These are phyloP conservation scores for Uloborus plumipes DNA, from an alignment of 2,888 invertebrate species.

Conservation along the genomic window DNA sequence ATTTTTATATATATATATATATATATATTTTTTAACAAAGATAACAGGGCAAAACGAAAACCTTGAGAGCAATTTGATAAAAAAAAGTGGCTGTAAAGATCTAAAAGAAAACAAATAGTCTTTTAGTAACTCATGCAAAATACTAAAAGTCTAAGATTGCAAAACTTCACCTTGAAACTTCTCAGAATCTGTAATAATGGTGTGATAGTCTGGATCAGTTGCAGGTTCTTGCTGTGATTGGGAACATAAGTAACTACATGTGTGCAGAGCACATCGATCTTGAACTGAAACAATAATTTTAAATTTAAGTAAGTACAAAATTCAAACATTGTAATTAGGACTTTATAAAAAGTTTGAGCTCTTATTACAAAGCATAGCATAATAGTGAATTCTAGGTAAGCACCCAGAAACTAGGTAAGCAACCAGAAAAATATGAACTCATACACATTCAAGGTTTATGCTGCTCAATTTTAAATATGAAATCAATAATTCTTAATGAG, in stretches of 20 bases:
- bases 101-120: too few relatives aligned
- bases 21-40: too few relatives aligned
- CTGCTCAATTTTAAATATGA: too few relatives aligned
- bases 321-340: background rate
- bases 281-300: background rate
- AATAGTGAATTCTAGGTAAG: background rate
- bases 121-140: too few relatives aligned
- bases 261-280: conserved; percentile 6
- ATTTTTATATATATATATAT: too few relatives aligned
- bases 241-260: background rate
- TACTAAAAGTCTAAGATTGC: too few relatives aligned
- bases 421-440: too few relatives aligned
- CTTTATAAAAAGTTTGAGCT: background rate
- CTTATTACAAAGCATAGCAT: background rate
- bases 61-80: background rate
- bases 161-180: conserved; percentile 75
- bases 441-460: too few relatives aligned
- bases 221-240: conserved; percentile 47
- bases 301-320: background rate
- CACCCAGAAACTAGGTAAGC: too few relatives aligned
- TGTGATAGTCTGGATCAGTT: conserved; percentile 74
- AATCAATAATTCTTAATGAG: too few relatives aligned
- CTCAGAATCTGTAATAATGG: conserved; percentile 77
- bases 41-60: background rate
- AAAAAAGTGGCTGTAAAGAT: too few relatives aligned